These are phyloP conservation scores for Clarias gariepinus DNA, from an alignment of 2,113 vertebrate genomes.

Conservation along the genomic window DNA sequence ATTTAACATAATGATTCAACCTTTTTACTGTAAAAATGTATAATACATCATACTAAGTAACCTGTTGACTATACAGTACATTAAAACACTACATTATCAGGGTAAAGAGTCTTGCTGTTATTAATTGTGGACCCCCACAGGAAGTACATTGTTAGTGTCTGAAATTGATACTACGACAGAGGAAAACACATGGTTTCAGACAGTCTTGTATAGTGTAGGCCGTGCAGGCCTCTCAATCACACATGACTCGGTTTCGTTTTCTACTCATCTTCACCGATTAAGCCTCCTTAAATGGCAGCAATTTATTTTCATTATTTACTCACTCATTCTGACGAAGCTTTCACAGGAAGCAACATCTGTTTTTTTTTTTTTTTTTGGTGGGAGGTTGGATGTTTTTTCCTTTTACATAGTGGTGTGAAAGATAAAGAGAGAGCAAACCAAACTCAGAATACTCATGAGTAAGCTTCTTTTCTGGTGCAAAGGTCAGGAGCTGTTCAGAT, in stretches of 20 bases:
- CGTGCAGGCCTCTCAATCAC: neutral
- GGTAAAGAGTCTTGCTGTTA: neutral
- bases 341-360: conserved; percentile 3
- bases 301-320: conserved; percentile 30
- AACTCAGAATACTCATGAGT: neutral
- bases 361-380: neutral
- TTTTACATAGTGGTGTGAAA: neutral
- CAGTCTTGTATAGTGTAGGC: neutral
- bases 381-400: too few species aligned
- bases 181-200: neutral
- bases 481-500: neutral
- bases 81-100: neutral
- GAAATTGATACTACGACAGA: conserved; percentile 25
- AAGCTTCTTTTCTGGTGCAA: conserved; percentile 1
- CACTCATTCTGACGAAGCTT: conserved; percentile 13
- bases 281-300: conserved; percentile 11
- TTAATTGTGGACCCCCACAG: conserved; percentile 19
- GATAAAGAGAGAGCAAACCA: neutral
- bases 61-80: neutral
- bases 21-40: neutral
- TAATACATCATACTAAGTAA: neutral
- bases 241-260: neutral
- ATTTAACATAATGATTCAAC: neutral
- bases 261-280: neutral
- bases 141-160: neutral